A percentile compares a stretch with the other conserved stretches of the same genome.
Conservation (phyloP, 2,888 invertebrate species). For the Deilephila elpenor region DNA sequence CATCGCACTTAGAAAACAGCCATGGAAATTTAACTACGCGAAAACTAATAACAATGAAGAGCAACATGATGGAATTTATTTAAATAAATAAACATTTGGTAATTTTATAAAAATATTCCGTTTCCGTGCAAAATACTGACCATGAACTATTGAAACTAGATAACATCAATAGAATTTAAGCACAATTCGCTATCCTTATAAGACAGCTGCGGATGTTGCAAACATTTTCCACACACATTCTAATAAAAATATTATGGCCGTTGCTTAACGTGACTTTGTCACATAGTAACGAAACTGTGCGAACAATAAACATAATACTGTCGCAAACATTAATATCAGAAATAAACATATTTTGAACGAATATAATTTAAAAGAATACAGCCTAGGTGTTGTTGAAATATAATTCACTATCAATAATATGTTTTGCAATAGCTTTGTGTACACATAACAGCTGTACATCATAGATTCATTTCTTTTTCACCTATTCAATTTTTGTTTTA, state of each 20-base stretch:
- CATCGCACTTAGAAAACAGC: too few species aligned
- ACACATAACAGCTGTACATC: too few species aligned
- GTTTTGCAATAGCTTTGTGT: too few species aligned
- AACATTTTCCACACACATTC: constrained; percentile 1
- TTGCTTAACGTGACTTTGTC: constrained; percentile 5
- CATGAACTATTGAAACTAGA: neutral
- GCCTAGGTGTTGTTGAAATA: too few species aligned
- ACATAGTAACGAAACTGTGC: constrained; percentile 17
- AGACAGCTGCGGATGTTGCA: neutral
- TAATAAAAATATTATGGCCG: constrained; percentile 11
- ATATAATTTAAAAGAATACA: too few species aligned
- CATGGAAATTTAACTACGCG: too few species aligned
- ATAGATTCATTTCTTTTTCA: too few species aligned
- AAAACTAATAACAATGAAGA: too few species aligned
- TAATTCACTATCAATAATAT: too few species aligned
- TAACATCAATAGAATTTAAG: neutral
- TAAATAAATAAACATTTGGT: too few species aligned
- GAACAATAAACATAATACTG: neutral
- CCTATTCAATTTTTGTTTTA: too few species aligned
- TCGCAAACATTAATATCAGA: neutral
- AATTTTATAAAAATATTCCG: neutral
- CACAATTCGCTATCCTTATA: constrained; percentile 2
- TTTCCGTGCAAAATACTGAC: neutral
- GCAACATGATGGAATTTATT: too few species aligned
- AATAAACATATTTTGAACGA: neutral